A percentile compares a stretch with the other conserved stretches of the same genome.
phyloP scores from a whole-genome alignment of 2,888 invertebrate species.

The Hemistola chrysoprasaria region DNA sequence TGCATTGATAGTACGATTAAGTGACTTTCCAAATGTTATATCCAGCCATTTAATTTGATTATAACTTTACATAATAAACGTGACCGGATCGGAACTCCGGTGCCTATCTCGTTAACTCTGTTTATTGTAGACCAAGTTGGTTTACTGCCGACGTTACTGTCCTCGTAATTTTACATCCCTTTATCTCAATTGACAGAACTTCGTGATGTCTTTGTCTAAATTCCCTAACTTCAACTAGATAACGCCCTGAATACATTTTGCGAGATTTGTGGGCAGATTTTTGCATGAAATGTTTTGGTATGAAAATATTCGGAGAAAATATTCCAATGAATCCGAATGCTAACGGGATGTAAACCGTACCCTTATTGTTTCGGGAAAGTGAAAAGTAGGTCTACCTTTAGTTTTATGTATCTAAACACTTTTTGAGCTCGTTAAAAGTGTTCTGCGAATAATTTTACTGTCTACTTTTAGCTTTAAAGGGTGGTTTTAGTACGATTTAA shows the following conservation, averaged over 20 bases:
- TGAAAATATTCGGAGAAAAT: slow-evolving; percentile 22
- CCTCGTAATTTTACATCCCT: slow-evolving; percentile 72
- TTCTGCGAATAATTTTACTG: slow-evolving; percentile 24
- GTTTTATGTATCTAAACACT: slow-evolving; percentile 27
- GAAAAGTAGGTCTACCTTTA: slow-evolving; percentile 23
- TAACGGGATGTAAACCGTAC: slow-evolving; percentile 26
- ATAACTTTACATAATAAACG: slow-evolving; percentile 25
- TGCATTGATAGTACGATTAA: background rate
- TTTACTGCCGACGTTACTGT: slow-evolving; percentile 63
- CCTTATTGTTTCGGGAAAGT: slow-evolving; percentile 30
- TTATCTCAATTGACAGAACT: slow-evolving; percentile 72
- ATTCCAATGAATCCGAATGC: slow-evolving; percentile 27
- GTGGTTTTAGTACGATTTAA: slow-evolving; percentile 16
- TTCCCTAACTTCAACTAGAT: slow-evolving; percentile 50
- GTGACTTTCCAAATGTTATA: background rate
- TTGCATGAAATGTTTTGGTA: slow-evolving; percentile 32
- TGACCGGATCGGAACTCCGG: slow-evolving; percentile 27
- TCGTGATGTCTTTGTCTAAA: slow-evolving; percentile 63
- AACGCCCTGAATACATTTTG: slow-evolving; percentile 48
- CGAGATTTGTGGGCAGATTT: slow-evolving; percentile 36
- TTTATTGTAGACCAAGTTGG: slow-evolving; percentile 53
- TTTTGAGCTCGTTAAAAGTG: slow-evolving; percentile 30
- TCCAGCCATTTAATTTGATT: slow-evolving; percentile 16
- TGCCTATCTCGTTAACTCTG: slow-evolving; percentile 42
- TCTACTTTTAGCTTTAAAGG: slow-evolving; percentile 6